phyloP scores from a whole-genome alignment of 2,888 invertebrate genomes.

The Dione vanillae region DNA sequence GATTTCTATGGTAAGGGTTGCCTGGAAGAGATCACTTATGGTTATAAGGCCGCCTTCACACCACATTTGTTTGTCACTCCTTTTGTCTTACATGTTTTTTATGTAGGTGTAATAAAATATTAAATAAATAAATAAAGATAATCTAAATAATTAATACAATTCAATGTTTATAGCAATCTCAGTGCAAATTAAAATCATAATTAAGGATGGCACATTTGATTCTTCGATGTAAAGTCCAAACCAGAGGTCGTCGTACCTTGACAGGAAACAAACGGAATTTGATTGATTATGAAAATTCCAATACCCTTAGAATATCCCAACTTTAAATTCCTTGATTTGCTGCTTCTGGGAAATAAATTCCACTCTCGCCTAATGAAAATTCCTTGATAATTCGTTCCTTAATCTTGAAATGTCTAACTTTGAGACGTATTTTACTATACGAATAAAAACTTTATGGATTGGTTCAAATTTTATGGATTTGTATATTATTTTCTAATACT shows the following conservation, averaged over 20 bases:
- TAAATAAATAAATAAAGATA: slow-evolving; percentile 1
- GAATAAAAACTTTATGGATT: slow-evolving; percentile 39
- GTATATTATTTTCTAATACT: slow-evolving; percentile 2
- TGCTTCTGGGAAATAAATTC: slow-evolving; percentile 74
- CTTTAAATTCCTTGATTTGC: slow-evolving; percentile 65
- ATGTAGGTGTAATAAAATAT: too few species aligned
- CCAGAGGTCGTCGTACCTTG: slow-evolving; percentile 47
- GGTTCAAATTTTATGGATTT: slow-evolving; percentile 23
- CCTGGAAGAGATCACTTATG: too few species aligned
- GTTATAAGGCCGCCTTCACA: too few species aligned
- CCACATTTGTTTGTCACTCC: too few species aligned
- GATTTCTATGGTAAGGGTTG: too few species aligned
- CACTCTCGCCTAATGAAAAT: slow-evolving; percentile 79
- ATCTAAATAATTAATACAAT: slow-evolving; percentile 35
- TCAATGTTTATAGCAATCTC: slow-evolving; percentile 15
- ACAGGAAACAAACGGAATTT: slow-evolving; percentile 48
- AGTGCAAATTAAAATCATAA: slow-evolving; percentile 42
- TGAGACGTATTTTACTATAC: slow-evolving; percentile 46
- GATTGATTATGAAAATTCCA: slow-evolving; percentile 80
- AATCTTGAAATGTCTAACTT: slow-evolving; percentile 60
- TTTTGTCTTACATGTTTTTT: too few species aligned
- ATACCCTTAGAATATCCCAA: slow-evolving; percentile 64
- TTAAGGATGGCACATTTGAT: slow-evolving; percentile 50
- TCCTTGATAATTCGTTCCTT: slow-evolving; percentile 63
- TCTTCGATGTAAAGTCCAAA: slow-evolving; percentile 30